phyloP scores from a whole-genome alignment of 2,888 invertebrate genomes.

The Hofmannophila pseudospretella region DNA sequence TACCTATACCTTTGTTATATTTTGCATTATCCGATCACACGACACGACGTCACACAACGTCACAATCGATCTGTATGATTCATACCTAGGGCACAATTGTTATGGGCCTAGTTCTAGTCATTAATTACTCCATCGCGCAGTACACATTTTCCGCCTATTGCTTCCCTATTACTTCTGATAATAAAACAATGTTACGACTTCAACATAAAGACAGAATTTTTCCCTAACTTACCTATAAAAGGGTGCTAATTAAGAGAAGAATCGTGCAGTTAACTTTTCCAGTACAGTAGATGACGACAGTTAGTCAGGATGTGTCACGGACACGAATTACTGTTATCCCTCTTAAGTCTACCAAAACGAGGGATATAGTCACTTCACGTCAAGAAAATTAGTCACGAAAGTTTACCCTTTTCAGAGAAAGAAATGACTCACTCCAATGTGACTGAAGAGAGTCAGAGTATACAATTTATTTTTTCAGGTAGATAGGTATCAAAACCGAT shows the following conservation, averaged over 20 bases:
- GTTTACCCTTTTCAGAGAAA: constrained; percentile 7
- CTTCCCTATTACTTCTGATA: too few species aligned
- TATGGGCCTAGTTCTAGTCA: too few species aligned
- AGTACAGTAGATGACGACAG: too few species aligned
- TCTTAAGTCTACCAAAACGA: not conserved
- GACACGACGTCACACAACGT: constrained; percentile 4
- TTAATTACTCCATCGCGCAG: too few species aligned
- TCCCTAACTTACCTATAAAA: too few species aligned
- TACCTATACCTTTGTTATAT: too few species aligned
- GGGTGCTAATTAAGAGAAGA: too few species aligned
- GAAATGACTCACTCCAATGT: constrained; percentile 5
- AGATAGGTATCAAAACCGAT: constrained; percentile 7
- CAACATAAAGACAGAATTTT: too few species aligned
- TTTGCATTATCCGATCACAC: constrained; percentile 2
- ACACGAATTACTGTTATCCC: not conserved
- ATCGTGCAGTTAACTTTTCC: too few species aligned
- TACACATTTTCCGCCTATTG: too few species aligned
- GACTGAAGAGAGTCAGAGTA: constrained; percentile 2
- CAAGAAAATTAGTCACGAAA: constrained; percentile 9
- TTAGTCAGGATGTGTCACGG: not conserved
- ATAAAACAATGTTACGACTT: too few species aligned
- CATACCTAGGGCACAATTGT: not conserved
- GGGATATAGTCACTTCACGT: not conserved
- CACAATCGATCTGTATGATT: constrained; percentile 3
- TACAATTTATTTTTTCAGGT: constrained; percentile 9